Base-by-base conservation (phyloP, 2,888 invertebrate species). In the Sialis fuliginosa region DNA sequence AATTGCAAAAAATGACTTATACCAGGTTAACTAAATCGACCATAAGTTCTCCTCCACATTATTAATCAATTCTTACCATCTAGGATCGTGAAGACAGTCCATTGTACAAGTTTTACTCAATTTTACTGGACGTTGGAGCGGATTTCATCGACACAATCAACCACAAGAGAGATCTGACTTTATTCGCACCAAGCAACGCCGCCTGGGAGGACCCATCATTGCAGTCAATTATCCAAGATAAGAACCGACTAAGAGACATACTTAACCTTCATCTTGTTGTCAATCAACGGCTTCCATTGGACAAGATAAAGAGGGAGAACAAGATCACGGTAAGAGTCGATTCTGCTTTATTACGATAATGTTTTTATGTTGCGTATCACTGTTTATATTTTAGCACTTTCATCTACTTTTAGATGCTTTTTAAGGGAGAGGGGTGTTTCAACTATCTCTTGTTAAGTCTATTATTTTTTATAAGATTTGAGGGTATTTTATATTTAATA, bases 111-210 rank as follows among this genome's bases (percentile, higher is more conserved):
- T 89, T 91, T 65, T 83, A 83, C 62, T 79, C 84, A 60, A 80
- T 81, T 46, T 83, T 91, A 51, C 74, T 79, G 66, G 81, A 86
- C 57, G 72, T 77, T 48, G 87, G 83, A 6, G 75, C 78, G 48
- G 79, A 81, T 53, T 85, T 87, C 58, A 71, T 85, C 60, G 74
- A 74, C 50, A 79, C 77, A 52, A 75, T 89, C 33, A 80, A 74
- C 48, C 66, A 72, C 49, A 74, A 78, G 51, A 76, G 77, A 48
- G 81, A 85, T 54, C 73, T 89, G 30, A 92, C 92, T 4, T 71
- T 92, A 48, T 86, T 92, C 62, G 90, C 89, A 2, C 92, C 92
- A 1, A 87, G 86, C 57, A 91, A 92, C 60, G 81, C 81, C 51
- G 91, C 91, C 9, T 84, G 89, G 79, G 75, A 77, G 43, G 78